These are phyloP conservation scores for Micromesistius poutassou DNA, from an alignment of 2,797 vertebrate genomes.

Conservation along the genomic window DNA sequence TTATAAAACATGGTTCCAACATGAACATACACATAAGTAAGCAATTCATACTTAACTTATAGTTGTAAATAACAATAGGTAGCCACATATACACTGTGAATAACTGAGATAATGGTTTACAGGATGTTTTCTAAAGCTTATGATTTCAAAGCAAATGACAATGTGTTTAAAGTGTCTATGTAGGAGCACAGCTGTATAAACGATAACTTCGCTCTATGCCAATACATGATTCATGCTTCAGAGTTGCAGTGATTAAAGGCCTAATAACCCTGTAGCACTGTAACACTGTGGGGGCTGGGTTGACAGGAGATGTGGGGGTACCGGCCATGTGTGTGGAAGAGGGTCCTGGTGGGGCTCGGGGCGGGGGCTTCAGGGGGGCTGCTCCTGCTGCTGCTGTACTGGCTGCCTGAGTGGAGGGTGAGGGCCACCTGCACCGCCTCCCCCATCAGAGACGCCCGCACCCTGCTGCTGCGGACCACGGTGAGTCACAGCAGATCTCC, in stretches of 20 bases:
- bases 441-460: constrained; percentile 77
- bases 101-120: not conserved
- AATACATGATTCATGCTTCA: not conserved
- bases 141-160: not conserved
- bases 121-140: not conserved
- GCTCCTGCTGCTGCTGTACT: constrained; percentile 91
- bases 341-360: constrained; percentile 77
- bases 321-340: constrained; percentile 82
- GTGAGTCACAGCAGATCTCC: constrained; percentile 58
- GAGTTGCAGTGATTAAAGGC: not conserved
- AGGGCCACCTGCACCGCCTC: constrained; percentile 79
- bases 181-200: not conserved
- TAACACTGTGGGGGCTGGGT: not conserved
- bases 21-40: not conserved
- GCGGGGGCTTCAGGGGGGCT: constrained; percentile 84
- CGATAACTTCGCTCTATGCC: not conserved
- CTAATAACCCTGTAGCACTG: not conserved
- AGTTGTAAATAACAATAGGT: not conserved
- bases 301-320: constrained; percentile 87
- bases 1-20: not conserved
- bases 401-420: constrained; percentile 91
- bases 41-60: not conserved
- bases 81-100: no score
- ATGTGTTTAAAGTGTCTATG: not conserved
- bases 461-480: constrained; percentile 86